These are phyloP conservation scores for Emberiza fucata DNA, from an alignment of 2,113 vertebrate genomes.

Conservation along the genomic window DNA sequence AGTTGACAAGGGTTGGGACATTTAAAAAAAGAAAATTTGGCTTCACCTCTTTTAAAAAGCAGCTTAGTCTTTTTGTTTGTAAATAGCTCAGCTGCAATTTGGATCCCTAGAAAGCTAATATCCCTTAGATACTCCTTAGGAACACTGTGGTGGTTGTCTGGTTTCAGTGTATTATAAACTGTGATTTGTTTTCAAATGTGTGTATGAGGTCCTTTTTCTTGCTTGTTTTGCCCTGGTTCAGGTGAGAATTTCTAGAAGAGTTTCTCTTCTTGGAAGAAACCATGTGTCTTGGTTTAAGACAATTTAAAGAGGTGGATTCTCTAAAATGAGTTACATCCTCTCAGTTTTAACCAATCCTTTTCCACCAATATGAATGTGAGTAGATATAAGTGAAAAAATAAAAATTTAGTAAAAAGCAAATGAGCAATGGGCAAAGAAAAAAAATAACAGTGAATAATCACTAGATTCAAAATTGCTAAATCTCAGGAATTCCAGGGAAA, in stretches of 20 bases:
- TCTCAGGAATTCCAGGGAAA: background rate
- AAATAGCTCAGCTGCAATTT: background rate
- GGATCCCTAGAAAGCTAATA: background rate
- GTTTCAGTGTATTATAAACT: background rate
- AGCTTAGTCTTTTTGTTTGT: background rate
- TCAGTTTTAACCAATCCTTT: background rate
- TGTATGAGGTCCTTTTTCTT: background rate
- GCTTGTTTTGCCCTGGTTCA: background rate
- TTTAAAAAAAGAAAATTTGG: background rate
- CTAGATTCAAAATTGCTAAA: background rate
- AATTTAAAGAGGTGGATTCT: background rate
- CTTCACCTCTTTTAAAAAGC: background rate
- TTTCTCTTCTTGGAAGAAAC: background rate
- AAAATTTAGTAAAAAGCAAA: background rate
- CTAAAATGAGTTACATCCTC: background rate
- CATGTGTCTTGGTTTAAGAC: background rate
- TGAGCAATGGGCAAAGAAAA: fast-evolving
- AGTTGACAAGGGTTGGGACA: background rate
- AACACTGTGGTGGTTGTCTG: fast-evolving
- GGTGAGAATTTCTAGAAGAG: background rate
- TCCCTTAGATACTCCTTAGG: background rate
- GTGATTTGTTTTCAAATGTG: background rate
- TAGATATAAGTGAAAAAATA: background rate
- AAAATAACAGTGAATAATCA: background rate
- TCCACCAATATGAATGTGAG: fast-evolving